Evolutionary conservation across 2,888 invertebrate genomes (phyloP).

Genomic region (Chloroclystis v-ata): DNA sequence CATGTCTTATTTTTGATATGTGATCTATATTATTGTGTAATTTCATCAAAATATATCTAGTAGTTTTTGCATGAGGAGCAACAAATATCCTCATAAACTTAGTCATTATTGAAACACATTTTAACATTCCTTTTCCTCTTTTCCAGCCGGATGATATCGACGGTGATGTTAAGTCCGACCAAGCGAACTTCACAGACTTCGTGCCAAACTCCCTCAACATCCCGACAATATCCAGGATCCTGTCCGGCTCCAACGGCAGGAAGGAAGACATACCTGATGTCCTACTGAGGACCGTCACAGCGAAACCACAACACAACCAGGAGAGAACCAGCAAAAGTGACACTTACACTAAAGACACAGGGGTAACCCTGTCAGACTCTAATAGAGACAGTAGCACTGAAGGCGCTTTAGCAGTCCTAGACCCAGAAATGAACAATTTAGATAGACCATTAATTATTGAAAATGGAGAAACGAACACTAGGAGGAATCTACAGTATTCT

Average conservation of each 20-base stretch:
- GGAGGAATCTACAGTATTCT: conserved; percentile 70
- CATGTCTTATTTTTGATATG: too few relatives aligned
- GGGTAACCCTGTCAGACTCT: conserved; percentile 66
- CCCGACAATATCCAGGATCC: conserved; percentile 89
- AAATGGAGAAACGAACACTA: conserved; percentile 73
- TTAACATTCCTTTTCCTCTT: conserved; percentile 8
- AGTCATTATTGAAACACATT: too few relatives aligned
- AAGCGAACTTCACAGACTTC: conserved; percentile 79
- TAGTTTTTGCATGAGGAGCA: too few relatives aligned
- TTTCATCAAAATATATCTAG: too few relatives aligned
- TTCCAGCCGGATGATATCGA: conserved; percentile 70
- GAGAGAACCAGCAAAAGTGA: conserved; percentile 69
- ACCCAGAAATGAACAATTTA: conserved; percentile 74
- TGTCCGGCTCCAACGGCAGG: conserved; percentile 90
- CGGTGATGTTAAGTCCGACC: conserved; percentile 63
- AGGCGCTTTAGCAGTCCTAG: conserved; percentile 70
- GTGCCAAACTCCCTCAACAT: conserved; percentile 84
- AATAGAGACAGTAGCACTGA: conserved; percentile 68
- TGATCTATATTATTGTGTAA: too few relatives aligned
- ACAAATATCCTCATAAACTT: too few relatives aligned
- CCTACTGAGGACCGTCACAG: conserved; percentile 82
- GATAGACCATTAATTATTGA: conserved; percentile 71
- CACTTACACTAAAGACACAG: conserved; percentile 63
- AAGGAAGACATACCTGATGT: conserved; percentile 90
- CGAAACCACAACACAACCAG: conserved; percentile 69